These are phyloP conservation scores for Hedychridium roseum DNA, from an alignment of 2,888 invertebrate species.

Conservation along the genomic window DNA sequence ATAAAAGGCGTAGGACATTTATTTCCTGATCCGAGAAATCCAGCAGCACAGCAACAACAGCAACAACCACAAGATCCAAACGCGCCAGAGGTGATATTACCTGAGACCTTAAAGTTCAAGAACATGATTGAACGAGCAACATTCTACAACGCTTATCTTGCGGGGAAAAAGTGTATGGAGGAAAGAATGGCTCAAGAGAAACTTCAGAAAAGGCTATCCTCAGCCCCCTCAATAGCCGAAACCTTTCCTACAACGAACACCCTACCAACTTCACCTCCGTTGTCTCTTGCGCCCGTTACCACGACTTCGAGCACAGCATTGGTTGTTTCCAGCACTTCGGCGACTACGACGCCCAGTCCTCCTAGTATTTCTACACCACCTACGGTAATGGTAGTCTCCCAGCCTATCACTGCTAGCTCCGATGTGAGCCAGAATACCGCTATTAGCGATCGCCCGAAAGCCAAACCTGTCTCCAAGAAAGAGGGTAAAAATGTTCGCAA, in stretches of 20 bases:
- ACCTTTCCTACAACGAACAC: conserved; percentile 42
- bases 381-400: conserved; percentile 48
- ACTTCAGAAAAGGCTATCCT: conserved; percentile 30
- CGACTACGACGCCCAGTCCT: conserved; percentile 42
- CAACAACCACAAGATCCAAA: conserved; percentile 46
- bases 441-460: conserved; percentile 85
- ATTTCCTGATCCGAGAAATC: conserved; percentile 47
- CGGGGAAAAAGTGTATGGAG: conserved; percentile 40
- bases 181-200: conserved; percentile 19
- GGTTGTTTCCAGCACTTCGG: conserved; percentile 35
- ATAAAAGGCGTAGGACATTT: conserved; percentile 63
- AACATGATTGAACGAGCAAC: conserved; percentile 9
- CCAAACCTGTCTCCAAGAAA: conserved; percentile 82
- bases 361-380: conserved; percentile 42
- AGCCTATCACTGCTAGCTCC: conserved; percentile 66
- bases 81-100: conserved; percentile 56
- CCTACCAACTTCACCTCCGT: conserved; percentile 41
- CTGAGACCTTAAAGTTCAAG: conserved; percentile 61
- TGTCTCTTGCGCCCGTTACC: conserved; percentile 38
- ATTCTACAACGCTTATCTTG: conserved; percentile 64
- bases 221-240: conserved; percentile 41
- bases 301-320: conserved; percentile 34
- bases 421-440: conserved; percentile 75
- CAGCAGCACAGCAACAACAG: conserved; percentile 45
- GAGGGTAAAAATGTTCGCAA: conserved; percentile 79